These are phyloP conservation scores for Gallinago solitaria DNA, from an alignment of 2,797 vertebrate species.

Conservation along the genomic window DNA sequence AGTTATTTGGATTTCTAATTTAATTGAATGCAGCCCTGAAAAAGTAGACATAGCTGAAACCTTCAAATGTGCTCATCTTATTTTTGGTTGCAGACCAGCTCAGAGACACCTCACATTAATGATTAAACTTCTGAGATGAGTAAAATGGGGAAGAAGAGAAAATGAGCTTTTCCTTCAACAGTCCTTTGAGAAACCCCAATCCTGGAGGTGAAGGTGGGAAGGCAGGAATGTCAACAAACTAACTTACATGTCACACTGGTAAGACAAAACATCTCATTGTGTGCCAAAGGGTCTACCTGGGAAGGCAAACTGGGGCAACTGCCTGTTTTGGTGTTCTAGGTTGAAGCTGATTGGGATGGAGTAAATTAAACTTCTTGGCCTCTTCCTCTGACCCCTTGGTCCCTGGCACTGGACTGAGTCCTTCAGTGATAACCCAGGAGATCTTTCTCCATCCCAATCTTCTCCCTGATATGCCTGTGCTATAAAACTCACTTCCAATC, in stretches of 20 bases:
- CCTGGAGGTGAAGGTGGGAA: neutral
- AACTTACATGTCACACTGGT: neutral
- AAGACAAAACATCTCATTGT: neutral
- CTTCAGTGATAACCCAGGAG: neutral
- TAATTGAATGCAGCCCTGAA: conserved; percentile 17
- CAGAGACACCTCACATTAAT: neutral
- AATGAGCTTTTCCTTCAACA: neutral
- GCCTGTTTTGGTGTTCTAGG: fast-evolving
- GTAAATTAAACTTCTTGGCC: neutral
- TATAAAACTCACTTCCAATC: neutral
- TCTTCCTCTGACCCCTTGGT: fast-evolving
- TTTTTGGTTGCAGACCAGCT: neutral
- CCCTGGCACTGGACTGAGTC: too few relatives aligned
- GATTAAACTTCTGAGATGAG: neutral
- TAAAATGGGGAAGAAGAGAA: neutral
- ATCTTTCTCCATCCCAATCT: neutral
- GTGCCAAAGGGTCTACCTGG: neutral
- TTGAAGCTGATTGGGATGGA: neutral
- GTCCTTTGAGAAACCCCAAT: neutral
- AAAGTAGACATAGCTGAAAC: neutral
- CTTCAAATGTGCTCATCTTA: neutral
- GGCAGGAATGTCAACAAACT: neutral
- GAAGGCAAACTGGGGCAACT: neutral
- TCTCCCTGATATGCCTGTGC: fast-evolving
- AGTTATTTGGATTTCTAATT: conserved; percentile 27